Evolutionary conservation across 2,113 vertebrate species (phyloP), one percentile per base, ranked within the genome.

Genomic region (Choloepus hoffmanni): DNA sequence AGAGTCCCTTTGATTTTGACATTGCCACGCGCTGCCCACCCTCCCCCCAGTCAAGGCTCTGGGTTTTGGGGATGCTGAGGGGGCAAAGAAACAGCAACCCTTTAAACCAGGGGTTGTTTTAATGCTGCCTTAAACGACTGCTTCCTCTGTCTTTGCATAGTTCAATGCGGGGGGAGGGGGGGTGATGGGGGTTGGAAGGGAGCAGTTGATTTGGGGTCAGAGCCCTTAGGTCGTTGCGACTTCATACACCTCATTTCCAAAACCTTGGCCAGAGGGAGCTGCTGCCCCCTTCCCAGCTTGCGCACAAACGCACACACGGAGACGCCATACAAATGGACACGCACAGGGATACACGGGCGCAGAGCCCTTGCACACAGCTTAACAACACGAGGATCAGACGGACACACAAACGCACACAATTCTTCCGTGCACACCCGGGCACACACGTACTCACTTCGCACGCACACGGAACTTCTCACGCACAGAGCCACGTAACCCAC

Each of bases 1-100:
- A 21, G 81, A 58, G 16, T 50, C 40, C 58, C 78, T 87, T 86
- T 93, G 83, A 70, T 72, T 58, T 92, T 85, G 91, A 92, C 50
- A 53, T 91, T 93, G 58, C 50, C 78, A 45, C 65, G 3, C 6
- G 62, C 60, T 90, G 21, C 43, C 65, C 28, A 36, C 45, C 26
- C 15, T 36, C 18, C 10, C 60, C 15, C 33, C 6, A 7, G 3
- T 7, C 28, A 11, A 24, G 36, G 50, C 33, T 68, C 43, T 24
- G 30, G 72, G 36, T 14, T 74, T 74, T 0, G 0, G 19, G n/a
- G 50, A 28, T 50, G 74, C 45, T 4, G 24, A 85, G 45, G 16
- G 45, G 26, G 14, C 11, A 58, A 43, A 58, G 33, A 60, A 74
- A 68, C 23, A 89, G 65, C 73, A 95, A 40, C 7, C 28, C 67